Conservation (phyloP, 2,113 vertebrate genomes). For the Dicerorhinus sumatrensis region DNA sequence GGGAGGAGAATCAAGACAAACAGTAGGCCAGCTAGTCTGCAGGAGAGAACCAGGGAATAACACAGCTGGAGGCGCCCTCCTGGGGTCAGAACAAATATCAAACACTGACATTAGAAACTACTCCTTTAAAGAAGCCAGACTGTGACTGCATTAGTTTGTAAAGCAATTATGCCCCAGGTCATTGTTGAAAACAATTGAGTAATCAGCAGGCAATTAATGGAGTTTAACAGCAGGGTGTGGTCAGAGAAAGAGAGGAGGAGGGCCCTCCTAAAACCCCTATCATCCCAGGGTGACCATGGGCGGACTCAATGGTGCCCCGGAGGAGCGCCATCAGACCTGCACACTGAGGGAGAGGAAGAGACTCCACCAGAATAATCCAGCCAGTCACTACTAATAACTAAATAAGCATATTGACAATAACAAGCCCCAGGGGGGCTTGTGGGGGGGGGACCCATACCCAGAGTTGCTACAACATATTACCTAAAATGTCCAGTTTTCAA, state of each 20-base stretch:
- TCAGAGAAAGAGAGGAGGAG: background rate
- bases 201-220: background rate
- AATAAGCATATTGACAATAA: background rate
- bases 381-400: background rate
- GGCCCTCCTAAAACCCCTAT: background rate
- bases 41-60: background rate
- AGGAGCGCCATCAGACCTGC: too few relatives aligned
- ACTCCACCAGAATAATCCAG: background rate
- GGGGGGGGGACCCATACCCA: background rate
- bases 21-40: background rate
- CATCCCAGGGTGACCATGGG: background rate
- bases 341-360: background rate
- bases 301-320: background rate
- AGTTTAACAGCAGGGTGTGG: background rate
- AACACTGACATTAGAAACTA: background rate
- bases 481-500: background rate
- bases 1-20: background rate
- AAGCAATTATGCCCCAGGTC: background rate
- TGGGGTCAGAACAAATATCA: background rate
- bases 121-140: background rate
- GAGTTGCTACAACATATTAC: background rate
- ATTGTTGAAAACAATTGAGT: background rate
- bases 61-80: background rate
- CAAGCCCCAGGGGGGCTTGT: background rate
- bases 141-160: accelerated